phyloP scores from a whole-genome alignment of 2,797 vertebrate genomes.

The Cheirogaleus major region DNA sequence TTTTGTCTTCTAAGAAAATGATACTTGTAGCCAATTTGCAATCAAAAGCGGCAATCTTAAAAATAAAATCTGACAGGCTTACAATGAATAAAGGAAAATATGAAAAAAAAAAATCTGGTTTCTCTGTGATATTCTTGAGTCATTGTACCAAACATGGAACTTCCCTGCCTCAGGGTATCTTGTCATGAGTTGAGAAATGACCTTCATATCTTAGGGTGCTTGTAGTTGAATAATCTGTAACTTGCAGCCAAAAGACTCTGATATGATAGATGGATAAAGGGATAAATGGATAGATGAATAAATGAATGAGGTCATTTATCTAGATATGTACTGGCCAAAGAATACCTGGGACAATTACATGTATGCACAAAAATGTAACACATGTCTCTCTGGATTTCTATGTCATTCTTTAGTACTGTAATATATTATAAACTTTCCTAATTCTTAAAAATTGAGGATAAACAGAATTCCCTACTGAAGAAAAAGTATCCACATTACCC shows the following conservation, averaged over 20 bases:
- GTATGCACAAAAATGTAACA: neutral
- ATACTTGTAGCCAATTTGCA: neutral
- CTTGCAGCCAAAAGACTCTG: neutral
- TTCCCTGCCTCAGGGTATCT: neutral
- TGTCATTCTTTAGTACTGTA: neutral
- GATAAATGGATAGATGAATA: neutral
- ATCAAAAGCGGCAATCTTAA: neutral
- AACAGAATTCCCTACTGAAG: neutral
- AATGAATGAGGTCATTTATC: neutral
- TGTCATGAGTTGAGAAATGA: neutral
- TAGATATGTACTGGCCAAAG: neutral
- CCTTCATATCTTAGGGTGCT: neutral
- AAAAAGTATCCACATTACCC: neutral
- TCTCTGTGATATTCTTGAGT: neutral
- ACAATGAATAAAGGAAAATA: constrained; percentile 15
- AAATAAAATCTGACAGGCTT: neutral
- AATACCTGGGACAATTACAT: neutral
- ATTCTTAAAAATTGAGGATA: neutral
- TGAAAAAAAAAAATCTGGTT: neutral
- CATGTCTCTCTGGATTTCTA: neutral
- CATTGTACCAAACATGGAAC: neutral
- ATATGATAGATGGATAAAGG: neutral
- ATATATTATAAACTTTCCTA: neutral
- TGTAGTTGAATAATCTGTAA: constrained; percentile 1
- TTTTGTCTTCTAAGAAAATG: neutral